phyloP scores from a whole-genome alignment of 2,797 vertebrate genomes.

The Lophius americanus region DNA sequence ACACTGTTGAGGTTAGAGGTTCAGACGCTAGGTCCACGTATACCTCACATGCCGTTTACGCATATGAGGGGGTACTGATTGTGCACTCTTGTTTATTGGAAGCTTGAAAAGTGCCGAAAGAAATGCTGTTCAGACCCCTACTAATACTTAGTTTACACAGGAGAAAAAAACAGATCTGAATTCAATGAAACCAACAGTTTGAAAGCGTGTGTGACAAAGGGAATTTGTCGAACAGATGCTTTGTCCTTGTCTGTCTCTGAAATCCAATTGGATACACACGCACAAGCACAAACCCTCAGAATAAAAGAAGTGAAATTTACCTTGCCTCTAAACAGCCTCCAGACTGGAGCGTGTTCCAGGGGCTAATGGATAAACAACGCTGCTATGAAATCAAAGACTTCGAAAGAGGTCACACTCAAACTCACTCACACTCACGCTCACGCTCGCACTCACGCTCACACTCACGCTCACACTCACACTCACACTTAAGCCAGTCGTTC shows the following conservation, averaged over 20 bases:
- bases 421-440: slow-evolving; percentile 13
- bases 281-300: slow-evolving; percentile 1
- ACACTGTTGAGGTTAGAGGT: slow-evolving; percentile 69
- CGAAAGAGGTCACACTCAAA: slow-evolving; percentile 29
- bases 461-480: slow-evolving; percentile 12
- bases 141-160: neutral
- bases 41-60: slow-evolving; percentile 22
- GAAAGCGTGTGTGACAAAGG: neutral
- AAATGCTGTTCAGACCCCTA: slow-evolving; percentile 5
- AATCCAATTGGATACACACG: slow-evolving; percentile 5
- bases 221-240: slow-evolving; percentile 40
- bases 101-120: neutral
- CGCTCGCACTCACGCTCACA: slow-evolving; percentile 2
- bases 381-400: slow-evolving; percentile 47
- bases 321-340: slow-evolving; percentile 32
- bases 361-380: slow-evolving; percentile 49
- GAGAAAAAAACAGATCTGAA: neutral
- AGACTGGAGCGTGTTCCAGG: slow-evolving; percentile 30
- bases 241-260: slow-evolving; percentile 20
- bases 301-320: slow-evolving; percentile 26
- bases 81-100: slow-evolving; percentile 5
- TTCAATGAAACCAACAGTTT: slow-evolving; percentile 2
- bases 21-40: slow-evolving; percentile 40
- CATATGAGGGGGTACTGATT: slow-evolving; percentile 6
- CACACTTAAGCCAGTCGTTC: slow-evolving; percentile 1